Evolutionary conservation across 1,140 invertebrate genomes (phyloP), one percentile per base, ranked within the genome.

Genomic region (Zophobas atratus): DNA sequence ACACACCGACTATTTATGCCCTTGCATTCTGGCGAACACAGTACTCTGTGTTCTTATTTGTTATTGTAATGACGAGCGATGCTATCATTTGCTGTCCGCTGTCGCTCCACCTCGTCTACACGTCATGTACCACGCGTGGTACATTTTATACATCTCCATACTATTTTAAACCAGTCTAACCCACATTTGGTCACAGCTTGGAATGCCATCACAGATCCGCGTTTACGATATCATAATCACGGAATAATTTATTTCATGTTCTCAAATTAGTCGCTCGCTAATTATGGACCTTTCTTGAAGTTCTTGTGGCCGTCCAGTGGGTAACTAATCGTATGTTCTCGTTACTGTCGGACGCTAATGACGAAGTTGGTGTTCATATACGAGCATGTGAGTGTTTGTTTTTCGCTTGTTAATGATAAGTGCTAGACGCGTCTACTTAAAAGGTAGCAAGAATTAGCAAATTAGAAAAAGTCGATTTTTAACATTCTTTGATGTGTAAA

Each of bases 61-160:
- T 84, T 84, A 84, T 84, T 84, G 82, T 84, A 84, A 84, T 83
- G 81, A 84, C 79, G 82, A 80, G 77, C 67, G 83, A 84, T 84
- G 81, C 56, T 84, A 84, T 84, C 83, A 41, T 77, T 71, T 77
- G 77, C 72, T 80, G 79, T 80, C 78, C 76, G 81, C 63, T 80
- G 79, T 82, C 80, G 77, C 77, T 76, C 79, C 77, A 77, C 77
- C 78, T 80, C 79, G 82, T 82, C 81, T 80, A 79, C 82, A 79
- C 70, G 82, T 77, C 79, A 81, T 81, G 79, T 82, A 77, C 63
- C 67, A 73, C 78, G 77, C 80, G 76, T 76, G 73, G 43, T 77
- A 75, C 76, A 79, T 73, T 77, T 77, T 71, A 63, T 81, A 81
- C 75, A 79, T 79, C 80, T 81, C 77, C 80, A 81, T 81, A 81